Conservation (phyloP, 1,140 invertebrate genomes). For the Lepidostoma basale region DNA sequence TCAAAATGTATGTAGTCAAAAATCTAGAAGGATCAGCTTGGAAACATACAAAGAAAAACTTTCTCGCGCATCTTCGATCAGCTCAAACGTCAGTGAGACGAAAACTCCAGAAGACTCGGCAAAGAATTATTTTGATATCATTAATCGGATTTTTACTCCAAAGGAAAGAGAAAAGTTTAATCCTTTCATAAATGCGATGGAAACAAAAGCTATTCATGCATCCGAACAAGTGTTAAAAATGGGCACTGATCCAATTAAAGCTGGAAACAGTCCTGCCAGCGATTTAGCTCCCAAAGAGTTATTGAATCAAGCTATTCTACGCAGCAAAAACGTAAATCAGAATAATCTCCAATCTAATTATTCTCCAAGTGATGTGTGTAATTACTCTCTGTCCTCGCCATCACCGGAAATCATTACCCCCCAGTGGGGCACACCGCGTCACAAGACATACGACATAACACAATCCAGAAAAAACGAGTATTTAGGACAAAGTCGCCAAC, state of each 20-base stretch:
- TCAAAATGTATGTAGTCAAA: conserved; percentile 48
- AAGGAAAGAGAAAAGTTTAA: conserved; percentile 67
- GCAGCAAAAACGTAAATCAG: background rate
- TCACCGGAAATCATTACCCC: background rate
- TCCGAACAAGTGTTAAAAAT: background rate
- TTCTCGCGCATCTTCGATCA: background rate
- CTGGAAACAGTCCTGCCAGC: background rate
- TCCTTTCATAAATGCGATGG: conserved; percentile 48
- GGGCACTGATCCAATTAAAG: background rate
- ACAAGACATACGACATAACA: conserved; percentile 10
- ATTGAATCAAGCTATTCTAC: background rate
- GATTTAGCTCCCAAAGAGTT: background rate
- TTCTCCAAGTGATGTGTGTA: too few relatives aligned
- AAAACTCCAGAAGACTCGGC: background rate
- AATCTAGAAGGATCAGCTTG: conserved; percentile 58
- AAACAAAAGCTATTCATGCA: conserved; percentile 1
- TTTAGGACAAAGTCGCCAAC: background rate
- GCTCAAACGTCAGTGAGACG: background rate
- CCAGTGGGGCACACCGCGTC: conserved; percentile 18
- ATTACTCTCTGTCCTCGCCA: background rate
- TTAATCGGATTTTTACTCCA: conserved; percentile 57
- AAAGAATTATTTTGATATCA: conserved; percentile 51
- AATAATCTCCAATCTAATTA: background rate
- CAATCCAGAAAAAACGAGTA: conserved; percentile 1
- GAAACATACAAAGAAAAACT: conserved; percentile 57